Percentiles rank a stretch among this genome's conserved stretches.
phyloP scores from a whole-genome alignment of 2,797 vertebrate species.

The Hydrolagus colliei region DNA sequence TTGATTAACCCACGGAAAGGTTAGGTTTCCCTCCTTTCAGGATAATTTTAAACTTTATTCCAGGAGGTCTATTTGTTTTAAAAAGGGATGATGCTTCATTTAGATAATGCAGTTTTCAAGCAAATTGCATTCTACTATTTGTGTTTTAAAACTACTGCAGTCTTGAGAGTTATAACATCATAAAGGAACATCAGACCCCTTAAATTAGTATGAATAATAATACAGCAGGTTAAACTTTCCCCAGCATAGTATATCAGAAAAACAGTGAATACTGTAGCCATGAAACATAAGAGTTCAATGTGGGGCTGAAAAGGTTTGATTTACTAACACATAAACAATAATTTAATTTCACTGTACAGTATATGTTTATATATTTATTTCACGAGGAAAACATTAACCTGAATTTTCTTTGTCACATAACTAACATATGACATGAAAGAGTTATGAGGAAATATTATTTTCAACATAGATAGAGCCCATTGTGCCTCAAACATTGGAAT shows the following conservation, averaged over 20 bases:
- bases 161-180: background rate
- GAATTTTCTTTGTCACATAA: background rate
- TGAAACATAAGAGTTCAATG: background rate
- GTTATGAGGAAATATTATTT: background rate
- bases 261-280: background rate
- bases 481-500: background rate
- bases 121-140: background rate
- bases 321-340: background rate
- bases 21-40: slow-evolving; percentile 3
- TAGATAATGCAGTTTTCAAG: background rate
- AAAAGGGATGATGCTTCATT: background rate
- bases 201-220: background rate
- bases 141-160: background rate
- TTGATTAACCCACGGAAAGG: slow-evolving; percentile 24
- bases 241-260: background rate
- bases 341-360: background rate
- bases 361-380: no score
- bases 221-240: background rate
- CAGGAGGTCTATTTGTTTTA: background rate
- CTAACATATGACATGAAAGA: background rate
- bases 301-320: background rate
- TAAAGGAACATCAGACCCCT: background rate
- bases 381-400: slow-evolving; percentile 7
- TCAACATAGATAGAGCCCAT: no score
- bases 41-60: background rate